Evolutionary conservation across 2,888 invertebrate genomes (phyloP).

Genomic region (Mesorhabditis belari): DNA sequence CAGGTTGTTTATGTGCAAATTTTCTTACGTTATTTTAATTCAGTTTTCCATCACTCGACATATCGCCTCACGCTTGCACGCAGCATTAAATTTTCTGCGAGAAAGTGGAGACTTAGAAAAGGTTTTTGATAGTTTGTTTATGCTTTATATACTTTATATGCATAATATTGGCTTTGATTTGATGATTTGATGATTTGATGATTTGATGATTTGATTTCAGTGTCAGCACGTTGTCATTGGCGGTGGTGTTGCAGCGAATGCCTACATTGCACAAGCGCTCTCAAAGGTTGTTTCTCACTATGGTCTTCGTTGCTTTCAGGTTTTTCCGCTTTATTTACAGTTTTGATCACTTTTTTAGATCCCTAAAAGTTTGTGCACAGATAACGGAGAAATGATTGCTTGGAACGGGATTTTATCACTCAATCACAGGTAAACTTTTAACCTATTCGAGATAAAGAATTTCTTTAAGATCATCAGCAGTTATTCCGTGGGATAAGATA

Average conservation of each 20-base stretch:
- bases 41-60: not conserved
- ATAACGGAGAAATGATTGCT: slow-evolving; percentile 97
- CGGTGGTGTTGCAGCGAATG: slow-evolving; percentile 49
- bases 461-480: slow-evolving; percentile 9
- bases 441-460: not conserved
- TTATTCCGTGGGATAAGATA: slow-evolving; percentile 11
- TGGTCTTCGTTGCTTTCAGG: slow-evolving; percentile 9
- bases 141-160: too few species aligned
- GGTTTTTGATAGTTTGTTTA: too few species aligned
- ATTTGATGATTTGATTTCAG: not conserved
- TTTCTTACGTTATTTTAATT: not conserved
- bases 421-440: slow-evolving; percentile 13
- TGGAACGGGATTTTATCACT: slow-evolving; percentile 60
- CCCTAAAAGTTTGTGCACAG: slow-evolving; percentile 79
- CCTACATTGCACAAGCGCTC: slow-evolving; percentile 27
- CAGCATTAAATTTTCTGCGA: not conserved
- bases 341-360: slow-evolving; percentile 53
- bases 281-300: slow-evolving; percentile 20
- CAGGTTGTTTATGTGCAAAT: slow-evolving; percentile 6
- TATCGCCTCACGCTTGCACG: not conserved
- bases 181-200: too few species aligned
- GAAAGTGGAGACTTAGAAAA: not conserved
- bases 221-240: slow-evolving; percentile 33
- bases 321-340: too few species aligned
- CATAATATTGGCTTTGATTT: too few species aligned